phyloP scores from a whole-genome alignment of 2,888 invertebrate genomes.

The Parnassius apollo region DNA sequence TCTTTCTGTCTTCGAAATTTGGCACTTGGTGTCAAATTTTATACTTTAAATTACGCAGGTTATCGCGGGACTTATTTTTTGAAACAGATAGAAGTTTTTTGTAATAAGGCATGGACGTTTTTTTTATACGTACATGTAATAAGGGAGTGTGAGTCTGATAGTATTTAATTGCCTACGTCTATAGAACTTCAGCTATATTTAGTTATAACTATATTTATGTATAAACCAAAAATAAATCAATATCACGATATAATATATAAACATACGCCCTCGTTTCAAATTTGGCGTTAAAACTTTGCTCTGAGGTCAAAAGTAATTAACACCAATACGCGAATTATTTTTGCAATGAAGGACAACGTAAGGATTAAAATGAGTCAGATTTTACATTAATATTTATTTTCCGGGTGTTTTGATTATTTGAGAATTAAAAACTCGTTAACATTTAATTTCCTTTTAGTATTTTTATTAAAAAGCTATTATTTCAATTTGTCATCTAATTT shows the following conservation, averaged over 20 bases:
- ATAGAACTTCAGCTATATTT: not conserved
- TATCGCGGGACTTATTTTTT: too few relatives aligned
- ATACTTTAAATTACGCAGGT: too few relatives aligned
- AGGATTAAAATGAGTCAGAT: not conserved
- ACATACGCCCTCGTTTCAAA: conserved; percentile 17
- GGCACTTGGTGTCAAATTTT: too few relatives aligned
- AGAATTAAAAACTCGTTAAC: too few relatives aligned
- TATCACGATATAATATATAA: conserved; percentile 7
- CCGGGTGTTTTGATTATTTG: not conserved
- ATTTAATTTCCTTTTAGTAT: too few relatives aligned
- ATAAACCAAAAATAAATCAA: conserved; percentile 1
- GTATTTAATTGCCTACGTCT: not conserved
- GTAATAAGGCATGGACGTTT: too few relatives aligned
- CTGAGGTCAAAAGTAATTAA: conserved; percentile 15
- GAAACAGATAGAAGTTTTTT: too few relatives aligned
- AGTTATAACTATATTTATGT: not conserved
- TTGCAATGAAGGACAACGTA: not conserved
- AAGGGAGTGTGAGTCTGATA: too few relatives aligned
- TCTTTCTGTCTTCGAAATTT: too few relatives aligned
- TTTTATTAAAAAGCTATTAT: too few relatives aligned
- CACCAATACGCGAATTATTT: conserved; percentile 10
- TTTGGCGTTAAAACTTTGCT: conserved; percentile 5
- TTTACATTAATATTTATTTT: conserved; percentile 5
- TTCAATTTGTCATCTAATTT: too few relatives aligned
- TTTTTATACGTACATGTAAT: too few relatives aligned